A percentile compares a stretch with the other conserved stretches of the same genome.
phyloP scores from a whole-genome alignment of 2,888 invertebrate species.

The Brachypterus glaber region DNA sequence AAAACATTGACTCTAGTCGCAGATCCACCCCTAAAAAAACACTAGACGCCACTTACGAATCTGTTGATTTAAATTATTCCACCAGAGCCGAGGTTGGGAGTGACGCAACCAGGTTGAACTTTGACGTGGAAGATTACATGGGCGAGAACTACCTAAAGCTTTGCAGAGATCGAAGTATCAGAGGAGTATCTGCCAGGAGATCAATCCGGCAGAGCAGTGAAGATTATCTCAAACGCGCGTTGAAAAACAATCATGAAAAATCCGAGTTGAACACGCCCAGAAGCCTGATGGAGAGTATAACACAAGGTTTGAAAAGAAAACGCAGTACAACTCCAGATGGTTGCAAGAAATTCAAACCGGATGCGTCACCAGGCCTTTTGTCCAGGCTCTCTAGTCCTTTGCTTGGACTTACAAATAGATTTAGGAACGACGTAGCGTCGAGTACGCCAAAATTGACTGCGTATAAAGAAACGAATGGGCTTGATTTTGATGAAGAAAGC shows the following conservation, averaged over 20 bases:
- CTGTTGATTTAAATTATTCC: slow-evolving; percentile 23
- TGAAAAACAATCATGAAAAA: slow-evolving; percentile 22
- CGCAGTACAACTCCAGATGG: slow-evolving; percentile 28
- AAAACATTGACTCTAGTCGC: slow-evolving; percentile 7
- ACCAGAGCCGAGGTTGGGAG: slow-evolving; percentile 31
- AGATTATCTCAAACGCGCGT: slow-evolving; percentile 23
- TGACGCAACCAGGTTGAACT: slow-evolving; percentile 31
- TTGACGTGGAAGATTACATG: slow-evolving; percentile 18
- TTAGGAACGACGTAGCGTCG: slow-evolving; percentile 23
- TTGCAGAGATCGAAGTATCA: slow-evolving; percentile 27
- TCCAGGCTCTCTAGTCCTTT: slow-evolving; percentile 32
- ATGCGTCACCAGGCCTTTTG: slow-evolving; percentile 25
- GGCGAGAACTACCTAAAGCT: slow-evolving; percentile 21
- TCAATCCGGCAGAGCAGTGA: slow-evolving; percentile 25
- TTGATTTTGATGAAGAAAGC: slow-evolving; percentile 23
- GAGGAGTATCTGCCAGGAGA: slow-evolving; percentile 25
- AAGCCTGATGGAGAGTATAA: neutral
- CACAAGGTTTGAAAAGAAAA: slow-evolving; percentile 30
- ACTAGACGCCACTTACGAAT: slow-evolving; percentile 22
- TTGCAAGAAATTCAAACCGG: slow-evolving; percentile 28
- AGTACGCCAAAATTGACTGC: slow-evolving; percentile 35
- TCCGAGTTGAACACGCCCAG: slow-evolving; percentile 19
- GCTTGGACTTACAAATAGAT: slow-evolving; percentile 26
- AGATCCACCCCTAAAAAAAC: slow-evolving; percentile 8
- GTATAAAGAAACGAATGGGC: slow-evolving; percentile 29